These are phyloP conservation scores for Pegea sp. DNA, from an alignment of 23 tunicate genomes.

Conservation along the genomic window DNA sequence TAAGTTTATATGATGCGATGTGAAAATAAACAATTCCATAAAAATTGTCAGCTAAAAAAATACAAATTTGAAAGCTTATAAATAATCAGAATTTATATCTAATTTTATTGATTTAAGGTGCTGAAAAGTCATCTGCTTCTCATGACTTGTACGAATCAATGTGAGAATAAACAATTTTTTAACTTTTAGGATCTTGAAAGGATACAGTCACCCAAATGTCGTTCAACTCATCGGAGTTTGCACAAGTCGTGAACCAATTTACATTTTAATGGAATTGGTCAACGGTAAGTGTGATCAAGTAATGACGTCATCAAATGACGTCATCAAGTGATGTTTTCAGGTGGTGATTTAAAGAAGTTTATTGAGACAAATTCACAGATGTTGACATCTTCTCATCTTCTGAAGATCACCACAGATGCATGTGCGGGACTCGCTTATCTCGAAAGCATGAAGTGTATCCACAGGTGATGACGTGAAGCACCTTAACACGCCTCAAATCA, in stretches of 20 bases:
- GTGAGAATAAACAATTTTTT: not conserved
- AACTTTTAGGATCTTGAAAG: conserved; percentile 39
- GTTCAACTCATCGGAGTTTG: conserved; percentile 69
- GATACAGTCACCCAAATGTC: conserved; percentile 57
- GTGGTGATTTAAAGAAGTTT: conserved; percentile 44
- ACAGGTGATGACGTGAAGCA: conserved; percentile 22
- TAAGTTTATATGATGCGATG: too few species aligned
- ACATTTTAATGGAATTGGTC: conserved; percentile 77
- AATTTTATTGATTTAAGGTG: not conserved
- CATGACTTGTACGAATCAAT: not conserved
- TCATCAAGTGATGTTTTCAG: conserved; percentile 6
- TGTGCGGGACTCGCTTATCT: conserved; percentile 59
- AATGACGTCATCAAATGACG: not conserved
- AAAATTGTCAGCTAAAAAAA: not conserved
- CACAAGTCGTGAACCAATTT: conserved; percentile 64
- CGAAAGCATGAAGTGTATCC: conserved; percentile 81
- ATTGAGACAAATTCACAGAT: conserved; percentile 2
- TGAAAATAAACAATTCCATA: not conserved
- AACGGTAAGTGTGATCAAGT: conserved; percentile 10
- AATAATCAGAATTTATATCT: not conserved
- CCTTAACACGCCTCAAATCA: not conserved
- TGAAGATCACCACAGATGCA: conserved; percentile 45
- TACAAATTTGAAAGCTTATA: not conserved
- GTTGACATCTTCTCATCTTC: conserved; percentile 9
- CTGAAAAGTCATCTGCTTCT: not conserved